Evolutionary conservation across 2,797 vertebrate genomes (phyloP).

Genomic region (Pachyuromys duprasi): DNA sequence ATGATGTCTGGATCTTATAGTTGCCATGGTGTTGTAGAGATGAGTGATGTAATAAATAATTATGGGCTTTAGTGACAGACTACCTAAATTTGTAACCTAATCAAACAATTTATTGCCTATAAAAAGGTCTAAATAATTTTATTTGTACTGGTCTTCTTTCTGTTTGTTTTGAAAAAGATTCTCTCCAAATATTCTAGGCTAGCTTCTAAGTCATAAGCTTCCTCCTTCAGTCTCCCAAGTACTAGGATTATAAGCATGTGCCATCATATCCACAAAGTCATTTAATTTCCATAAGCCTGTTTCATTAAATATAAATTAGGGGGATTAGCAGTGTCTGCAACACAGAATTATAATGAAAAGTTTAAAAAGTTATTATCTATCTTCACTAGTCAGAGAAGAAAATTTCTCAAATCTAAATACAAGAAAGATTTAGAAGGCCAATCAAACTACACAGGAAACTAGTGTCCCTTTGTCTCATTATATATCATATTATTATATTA

Average conservation of each 20-base stretch:
- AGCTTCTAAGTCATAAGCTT: background rate
- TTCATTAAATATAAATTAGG: conserved; percentile 30
- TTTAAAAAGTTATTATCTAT: background rate
- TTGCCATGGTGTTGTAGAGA: background rate
- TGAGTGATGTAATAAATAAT: conserved; percentile 13
- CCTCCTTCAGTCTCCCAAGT: background rate
- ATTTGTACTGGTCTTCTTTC: background rate
- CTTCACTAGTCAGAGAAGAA: background rate
- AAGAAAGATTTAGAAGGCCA: background rate
- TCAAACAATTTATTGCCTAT: background rate
- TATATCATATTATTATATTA: too few species aligned
- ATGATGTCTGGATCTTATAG: background rate
- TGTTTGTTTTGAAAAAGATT: background rate
- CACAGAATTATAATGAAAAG: background rate
- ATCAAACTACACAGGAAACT: background rate
- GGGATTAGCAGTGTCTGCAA: background rate
- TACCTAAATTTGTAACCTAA: background rate
- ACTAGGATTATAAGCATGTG: background rate
- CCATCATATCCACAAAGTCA: background rate
- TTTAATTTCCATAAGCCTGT: conserved; percentile 48
- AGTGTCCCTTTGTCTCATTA: too few species aligned
- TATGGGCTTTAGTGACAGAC: background rate
- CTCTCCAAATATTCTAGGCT: background rate
- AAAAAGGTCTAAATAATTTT: background rate
- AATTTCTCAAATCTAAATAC: background rate